phyloP scores from a whole-genome alignment of 2,888 invertebrate species.

The Tillus elongatus region DNA sequence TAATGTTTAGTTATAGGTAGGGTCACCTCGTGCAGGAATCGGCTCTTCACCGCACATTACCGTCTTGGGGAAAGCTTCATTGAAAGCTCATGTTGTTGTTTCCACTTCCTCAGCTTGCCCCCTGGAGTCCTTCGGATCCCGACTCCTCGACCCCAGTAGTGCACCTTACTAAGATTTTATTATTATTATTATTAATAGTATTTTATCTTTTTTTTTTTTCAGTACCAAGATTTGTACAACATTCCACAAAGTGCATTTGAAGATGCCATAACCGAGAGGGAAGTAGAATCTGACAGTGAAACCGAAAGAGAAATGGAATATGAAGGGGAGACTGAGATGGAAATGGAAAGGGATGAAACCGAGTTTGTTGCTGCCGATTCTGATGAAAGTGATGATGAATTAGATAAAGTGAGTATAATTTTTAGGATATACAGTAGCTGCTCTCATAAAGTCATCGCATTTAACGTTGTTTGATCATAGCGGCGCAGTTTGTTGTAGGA shows the following conservation, averaged over 20 bases:
- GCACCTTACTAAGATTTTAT: too few species aligned
- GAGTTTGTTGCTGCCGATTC: slow-evolving; percentile 68
- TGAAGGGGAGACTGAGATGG: slow-evolving; percentile 55
- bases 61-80: too few species aligned
- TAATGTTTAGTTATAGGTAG: too few species aligned
- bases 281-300: slow-evolving; percentile 51
- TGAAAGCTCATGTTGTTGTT: neutral
- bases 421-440: too few species aligned
- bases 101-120: too few species aligned
- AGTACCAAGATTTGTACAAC: slow-evolving; percentile 98
- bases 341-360: slow-evolving; percentile 50
- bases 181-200: neutral
- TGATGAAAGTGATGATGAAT: slow-evolving; percentile 40
- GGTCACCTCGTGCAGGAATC: too few species aligned
- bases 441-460: too few species aligned
- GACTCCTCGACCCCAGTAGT: too few species aligned
- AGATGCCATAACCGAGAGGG: slow-evolving; percentile 80
- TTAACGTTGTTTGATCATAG: too few species aligned
- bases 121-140: too few species aligned
- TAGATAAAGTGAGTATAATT: slow-evolving; percentile 13
- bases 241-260: slow-evolving; percentile 94
- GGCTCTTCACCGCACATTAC: too few species aligned
- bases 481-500: too few species aligned
- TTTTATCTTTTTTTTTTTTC: slow-evolving; percentile 33
- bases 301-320: slow-evolving; percentile 48